Percentiles rank a stretch among this genome's conserved stretches.
Conservation (phyloP, 2,888 invertebrate genomes). For the Liodrosophila aerea region DNA sequence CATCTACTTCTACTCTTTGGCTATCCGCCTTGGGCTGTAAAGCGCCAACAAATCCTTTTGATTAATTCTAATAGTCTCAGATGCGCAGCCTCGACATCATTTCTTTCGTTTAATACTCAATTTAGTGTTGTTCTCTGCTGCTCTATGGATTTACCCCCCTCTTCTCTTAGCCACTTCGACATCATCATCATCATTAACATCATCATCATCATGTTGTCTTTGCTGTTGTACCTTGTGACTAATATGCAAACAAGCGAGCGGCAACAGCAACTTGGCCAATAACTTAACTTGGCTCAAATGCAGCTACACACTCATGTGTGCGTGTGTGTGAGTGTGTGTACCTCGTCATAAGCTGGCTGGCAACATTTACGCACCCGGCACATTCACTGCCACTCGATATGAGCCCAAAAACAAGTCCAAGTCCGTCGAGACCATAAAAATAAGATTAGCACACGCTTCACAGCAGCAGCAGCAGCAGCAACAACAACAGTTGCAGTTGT, state of each 20-base stretch:
- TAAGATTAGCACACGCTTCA: slow-evolving; percentile 76
- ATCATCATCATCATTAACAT: not conserved
- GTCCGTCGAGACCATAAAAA: slow-evolving; percentile 74
- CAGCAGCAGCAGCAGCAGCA: slow-evolving; percentile 36
- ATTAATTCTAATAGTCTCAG: slow-evolving; percentile 77
- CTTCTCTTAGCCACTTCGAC: not conserved
- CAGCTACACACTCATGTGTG: slow-evolving; percentile 31
- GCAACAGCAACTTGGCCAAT: slow-evolving; percentile 63
- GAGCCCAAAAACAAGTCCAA: slow-evolving; percentile 67
- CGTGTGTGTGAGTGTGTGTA: not conserved
- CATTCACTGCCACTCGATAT: slow-evolving; percentile 31
- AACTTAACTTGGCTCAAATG: slow-evolving; percentile 74
- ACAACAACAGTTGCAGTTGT: slow-evolving; percentile 16
- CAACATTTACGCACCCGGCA: slow-evolving; percentile 49
- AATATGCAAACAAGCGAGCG: slow-evolving; percentile 74
- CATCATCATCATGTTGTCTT: slow-evolving; percentile 8
- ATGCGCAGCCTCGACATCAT: slow-evolving; percentile 71
- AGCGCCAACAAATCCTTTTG: slow-evolving; percentile 72
- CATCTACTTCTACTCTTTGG: slow-evolving; percentile 3
- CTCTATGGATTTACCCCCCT: not conserved
- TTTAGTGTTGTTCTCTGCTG: slow-evolving; percentile 59
- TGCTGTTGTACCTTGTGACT: slow-evolving; percentile 52
- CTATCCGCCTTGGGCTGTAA: slow-evolving; percentile 48
- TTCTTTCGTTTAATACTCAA: slow-evolving; percentile 76
- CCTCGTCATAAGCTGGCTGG: slow-evolving; percentile 36